Conservation (phyloP, 2,797 vertebrate species). For the Geotrypetes seraphini region DNA sequence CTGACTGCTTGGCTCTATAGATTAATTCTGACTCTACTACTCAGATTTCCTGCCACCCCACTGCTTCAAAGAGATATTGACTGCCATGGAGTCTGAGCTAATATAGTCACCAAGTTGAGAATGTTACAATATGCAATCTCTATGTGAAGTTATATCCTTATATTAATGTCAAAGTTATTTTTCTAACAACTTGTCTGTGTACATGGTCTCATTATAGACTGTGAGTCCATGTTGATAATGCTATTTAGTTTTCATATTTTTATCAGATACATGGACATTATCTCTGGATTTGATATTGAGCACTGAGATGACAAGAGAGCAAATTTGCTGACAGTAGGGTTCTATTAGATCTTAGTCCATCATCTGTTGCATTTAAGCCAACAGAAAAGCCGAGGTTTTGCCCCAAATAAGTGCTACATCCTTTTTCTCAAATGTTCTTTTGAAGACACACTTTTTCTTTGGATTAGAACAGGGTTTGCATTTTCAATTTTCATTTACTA, state of each 20-base stretch:
- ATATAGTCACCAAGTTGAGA: too few relatives aligned
- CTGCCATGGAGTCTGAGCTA: too few relatives aligned
- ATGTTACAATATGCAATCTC: too few relatives aligned
- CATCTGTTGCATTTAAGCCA: conserved; percentile 4
- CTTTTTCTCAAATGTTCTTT: conserved; percentile 24
- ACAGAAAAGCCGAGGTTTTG: conserved; percentile 12
- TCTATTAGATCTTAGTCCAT: conserved; percentile 27
- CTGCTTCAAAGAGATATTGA: too few relatives aligned
- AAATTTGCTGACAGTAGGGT: conserved; percentile 24
- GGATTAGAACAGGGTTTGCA: conserved; percentile 61
- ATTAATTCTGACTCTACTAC: too few relatives aligned
- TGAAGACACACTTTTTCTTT: conserved; percentile 34
- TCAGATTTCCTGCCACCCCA: too few relatives aligned
- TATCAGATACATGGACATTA: conserved; percentile 22
- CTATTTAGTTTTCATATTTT: conserved; percentile 17
- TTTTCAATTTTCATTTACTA: conserved; percentile 70
- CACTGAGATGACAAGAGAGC: conserved; percentile 23
- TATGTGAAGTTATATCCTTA: too few relatives aligned
- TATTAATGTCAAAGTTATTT: too few relatives aligned
- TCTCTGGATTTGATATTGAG: conserved; percentile 23
- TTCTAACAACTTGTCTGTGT: too few relatives aligned
- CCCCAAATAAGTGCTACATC: conserved; percentile 12
- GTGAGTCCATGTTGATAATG: conserved; percentile 24
- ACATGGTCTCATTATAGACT: too few relatives aligned
- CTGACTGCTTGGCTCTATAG: too few relatives aligned